phyloP scores from a whole-genome alignment of 2,888 invertebrate species.

The Spatulosminthurus flaviceps region DNA sequence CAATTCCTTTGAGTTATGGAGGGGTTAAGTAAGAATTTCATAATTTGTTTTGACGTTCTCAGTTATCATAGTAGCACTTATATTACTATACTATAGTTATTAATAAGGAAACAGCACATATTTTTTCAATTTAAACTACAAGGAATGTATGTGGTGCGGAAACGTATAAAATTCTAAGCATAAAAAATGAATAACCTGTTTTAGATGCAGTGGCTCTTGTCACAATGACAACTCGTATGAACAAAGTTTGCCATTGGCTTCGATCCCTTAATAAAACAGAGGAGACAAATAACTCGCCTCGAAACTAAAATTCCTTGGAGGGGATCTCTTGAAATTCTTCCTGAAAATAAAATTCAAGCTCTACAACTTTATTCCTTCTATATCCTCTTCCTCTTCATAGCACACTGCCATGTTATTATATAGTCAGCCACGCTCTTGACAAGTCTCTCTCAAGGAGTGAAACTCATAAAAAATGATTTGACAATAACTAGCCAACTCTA shows the following conservation, averaged over 20 bases:
- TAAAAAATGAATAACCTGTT: conserved; percentile 38
- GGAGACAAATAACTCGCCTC: not conserved
- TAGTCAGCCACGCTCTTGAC: too few relatives aligned
- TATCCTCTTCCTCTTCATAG: too few relatives aligned
- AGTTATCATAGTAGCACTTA: too few relatives aligned
- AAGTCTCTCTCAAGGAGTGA: not conserved
- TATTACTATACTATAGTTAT: too few relatives aligned
- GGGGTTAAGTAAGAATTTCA: too few relatives aligned
- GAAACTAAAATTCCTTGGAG: conserved; percentile 18
- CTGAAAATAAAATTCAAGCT: too few relatives aligned
- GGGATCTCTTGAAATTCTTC: too few relatives aligned
- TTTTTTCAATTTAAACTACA: not conserved
- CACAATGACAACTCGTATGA: conserved; percentile 46
- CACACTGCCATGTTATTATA: too few relatives aligned
- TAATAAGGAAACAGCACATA: not conserved
- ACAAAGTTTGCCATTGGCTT: conserved; percentile 50
- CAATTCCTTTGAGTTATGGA: too few relatives aligned
- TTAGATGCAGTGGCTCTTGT: conserved; percentile 32
- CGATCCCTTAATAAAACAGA: conserved; percentile 36
- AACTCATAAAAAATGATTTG: not conserved
- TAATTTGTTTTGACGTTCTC: too few relatives aligned
- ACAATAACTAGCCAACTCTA: conserved; percentile 30
- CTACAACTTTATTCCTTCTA: too few relatives aligned
- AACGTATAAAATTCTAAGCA: conserved; percentile 1
- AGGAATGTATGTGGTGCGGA: not conserved